These are phyloP conservation scores for Ophion ellenae DNA, from an alignment of 2,888 invertebrate genomes.

Conservation along the genomic window DNA sequence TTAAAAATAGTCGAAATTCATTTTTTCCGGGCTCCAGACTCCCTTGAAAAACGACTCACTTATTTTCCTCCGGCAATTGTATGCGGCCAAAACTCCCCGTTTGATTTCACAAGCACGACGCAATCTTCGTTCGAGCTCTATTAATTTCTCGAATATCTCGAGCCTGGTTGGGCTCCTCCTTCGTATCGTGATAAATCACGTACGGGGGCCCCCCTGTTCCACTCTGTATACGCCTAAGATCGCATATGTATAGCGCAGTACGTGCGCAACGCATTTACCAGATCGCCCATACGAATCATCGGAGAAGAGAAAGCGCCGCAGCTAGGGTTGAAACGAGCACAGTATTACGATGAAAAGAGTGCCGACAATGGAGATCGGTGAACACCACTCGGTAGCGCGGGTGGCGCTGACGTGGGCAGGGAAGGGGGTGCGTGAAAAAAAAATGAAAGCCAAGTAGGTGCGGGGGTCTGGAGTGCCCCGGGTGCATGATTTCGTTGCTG, in stretches of 20 bases:
- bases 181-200: conserved; percentile 67
- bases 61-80: background rate
- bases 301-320: conserved; percentile 52
- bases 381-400: conserved; percentile 63
- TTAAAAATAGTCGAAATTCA: background rate
- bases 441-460: conserved; percentile 68
- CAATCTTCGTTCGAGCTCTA: conserved; percentile 53
- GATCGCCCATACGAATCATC: conserved; percentile 36
- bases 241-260: conserved; percentile 53
- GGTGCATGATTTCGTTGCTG: conserved; percentile 66
- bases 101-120: conserved; percentile 11
- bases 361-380: conserved; percentile 72
- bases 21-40: background rate
- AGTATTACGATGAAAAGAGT: conserved; percentile 73
- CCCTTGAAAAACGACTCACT: background rate
- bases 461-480: conserved; percentile 60
- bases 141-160: conserved; percentile 60
- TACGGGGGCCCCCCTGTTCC: conserved; percentile 49
- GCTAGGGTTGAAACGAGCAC: conserved; percentile 63
- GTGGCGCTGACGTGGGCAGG: conserved; percentile 61
- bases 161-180: conserved; percentile 45
- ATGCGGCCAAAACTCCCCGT: background rate
- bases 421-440: conserved; percentile 66
- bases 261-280: conserved; percentile 51
- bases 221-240: conserved; percentile 19